Evolutionary conservation across 2,888 invertebrate species (phyloP).

Genomic region (Mesochorus sp.): DNA sequence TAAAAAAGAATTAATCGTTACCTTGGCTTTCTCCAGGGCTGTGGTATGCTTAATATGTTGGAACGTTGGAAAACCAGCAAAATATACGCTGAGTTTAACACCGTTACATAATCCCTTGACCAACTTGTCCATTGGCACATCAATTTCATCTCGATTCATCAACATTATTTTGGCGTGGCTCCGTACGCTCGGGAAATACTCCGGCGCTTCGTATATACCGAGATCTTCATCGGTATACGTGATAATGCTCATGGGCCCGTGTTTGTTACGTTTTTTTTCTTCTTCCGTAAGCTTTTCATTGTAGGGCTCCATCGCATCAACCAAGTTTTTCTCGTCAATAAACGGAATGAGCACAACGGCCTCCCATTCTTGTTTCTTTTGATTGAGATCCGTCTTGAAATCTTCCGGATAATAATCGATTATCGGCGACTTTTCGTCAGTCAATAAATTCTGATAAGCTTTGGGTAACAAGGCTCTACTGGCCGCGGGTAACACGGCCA

Average conservation of each 20-base stretch:
- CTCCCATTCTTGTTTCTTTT: slow-evolving; percentile 98
- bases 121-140: slow-evolving; percentile 84
- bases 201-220: slow-evolving; percentile 85
- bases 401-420: slow-evolving; percentile 95
- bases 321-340: slow-evolving; percentile 88
- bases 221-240: slow-evolving; percentile 85
- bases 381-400: slow-evolving; percentile 97
- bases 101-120: slow-evolving; percentile 88
- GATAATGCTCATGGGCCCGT: slow-evolving; percentile 94
- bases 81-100: slow-evolving; percentile 87
- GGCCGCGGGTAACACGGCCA: slow-evolving; percentile 94
- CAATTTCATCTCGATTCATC: slow-evolving; percentile 84
- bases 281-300: slow-evolving; percentile 86
- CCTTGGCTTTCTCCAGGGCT: slow-evolving; percentile 77
- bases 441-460: slow-evolving; percentile 91
- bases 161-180: slow-evolving; percentile 84
- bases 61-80: slow-evolving; percentile 96
- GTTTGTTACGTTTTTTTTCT: slow-evolving; percentile 90
- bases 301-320: slow-evolving; percentile 88
- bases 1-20: slow-evolving; percentile 65
- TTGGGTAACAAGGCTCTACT: slow-evolving; percentile 90
- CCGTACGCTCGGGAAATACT: slow-evolving; percentile 85
- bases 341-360: slow-evolving; percentile 97
- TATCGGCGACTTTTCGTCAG: slow-evolving; percentile 90
- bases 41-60: slow-evolving; percentile 92